Evolutionary conservation across 2,888 invertebrate species (phyloP), one percentile per base, ranked within the genome.

Genomic region (Xestia ashworthii): DNA sequence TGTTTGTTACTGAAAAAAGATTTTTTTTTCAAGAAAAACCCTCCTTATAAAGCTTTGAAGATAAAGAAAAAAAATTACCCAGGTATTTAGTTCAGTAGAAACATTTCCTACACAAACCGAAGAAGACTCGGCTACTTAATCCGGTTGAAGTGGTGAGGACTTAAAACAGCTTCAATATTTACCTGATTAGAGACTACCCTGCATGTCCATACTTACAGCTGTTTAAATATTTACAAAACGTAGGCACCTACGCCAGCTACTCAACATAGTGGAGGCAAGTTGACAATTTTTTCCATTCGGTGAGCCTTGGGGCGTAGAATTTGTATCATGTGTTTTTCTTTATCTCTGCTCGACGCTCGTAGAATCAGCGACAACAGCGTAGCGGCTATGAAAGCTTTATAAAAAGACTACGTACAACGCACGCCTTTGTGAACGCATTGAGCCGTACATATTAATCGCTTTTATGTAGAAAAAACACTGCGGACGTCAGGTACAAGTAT

Each of bases 351-450:
- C 32, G 62, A 38, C 38, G 62, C 62, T 88, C 86, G 90, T 91
- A 86, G 85, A 91, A 92, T 71, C 71, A 66, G 72, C 71, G 78
- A 71, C 67, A 68, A 71, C 62, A 64, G 77, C 62, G 71, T 68
- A 88, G 88, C 81, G 82, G 83, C 79, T 87, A 88, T 91, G 88
- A 89, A 90, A 89, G 92, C 91, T 93, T 92, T 93, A 93, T 94
- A 93, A 95, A 94, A 93, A 92, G 91, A 89, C 88, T 86, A 82
- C 87, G 78, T 74, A 85, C 74, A 78, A 80, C 88, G 80, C 80
- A 84, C 84, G 91, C 94, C 95, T 95, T 95, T 95, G 94, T 94
- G 91, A 81, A 91, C 86, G 93, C 94, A 93, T 91, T 92, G 91
- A 92, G 89, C 90, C 93, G 89, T 91, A 90, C 90, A 89, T 76